Conservation (phyloP, 2,113 vertebrate genomes). For the Mormyrus iriodes region DNA sequence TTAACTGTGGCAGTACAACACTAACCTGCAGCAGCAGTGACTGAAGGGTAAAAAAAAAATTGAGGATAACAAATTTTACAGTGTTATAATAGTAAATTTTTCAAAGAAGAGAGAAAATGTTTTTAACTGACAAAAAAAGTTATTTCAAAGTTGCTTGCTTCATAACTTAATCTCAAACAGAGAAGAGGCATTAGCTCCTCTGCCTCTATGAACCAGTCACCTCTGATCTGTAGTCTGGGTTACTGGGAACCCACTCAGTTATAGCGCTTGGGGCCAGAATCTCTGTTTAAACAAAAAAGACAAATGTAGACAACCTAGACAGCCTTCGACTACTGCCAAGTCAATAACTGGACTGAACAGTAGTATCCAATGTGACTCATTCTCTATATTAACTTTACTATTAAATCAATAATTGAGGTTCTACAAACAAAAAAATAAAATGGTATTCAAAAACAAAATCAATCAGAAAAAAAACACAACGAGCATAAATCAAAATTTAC, state of each 20-base stretch:
- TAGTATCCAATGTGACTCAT: neutral
- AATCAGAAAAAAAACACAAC: neutral
- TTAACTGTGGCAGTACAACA: neutral
- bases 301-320: neutral
- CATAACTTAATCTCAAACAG: neutral
- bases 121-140: neutral
- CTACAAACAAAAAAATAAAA: slow-evolving; percentile 14
- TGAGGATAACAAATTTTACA: neutral
- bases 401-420: slow-evolving; percentile 19
- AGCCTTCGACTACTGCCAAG: neutral
- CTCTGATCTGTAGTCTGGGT: neutral
- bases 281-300: neutral
- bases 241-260: neutral
- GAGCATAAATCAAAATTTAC: neutral
- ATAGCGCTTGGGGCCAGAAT: neutral
- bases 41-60: neutral
- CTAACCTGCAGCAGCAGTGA: neutral
- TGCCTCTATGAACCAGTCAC: neutral
- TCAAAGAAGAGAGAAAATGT: neutral
- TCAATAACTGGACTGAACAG: neutral
- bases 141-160: neutral
- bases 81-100: neutral
- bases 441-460: neutral
- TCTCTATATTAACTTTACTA: neutral
- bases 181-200: neutral